Base-by-base conservation (phyloP, 2,113 vertebrate genomes). In the Mola mola region DNA sequence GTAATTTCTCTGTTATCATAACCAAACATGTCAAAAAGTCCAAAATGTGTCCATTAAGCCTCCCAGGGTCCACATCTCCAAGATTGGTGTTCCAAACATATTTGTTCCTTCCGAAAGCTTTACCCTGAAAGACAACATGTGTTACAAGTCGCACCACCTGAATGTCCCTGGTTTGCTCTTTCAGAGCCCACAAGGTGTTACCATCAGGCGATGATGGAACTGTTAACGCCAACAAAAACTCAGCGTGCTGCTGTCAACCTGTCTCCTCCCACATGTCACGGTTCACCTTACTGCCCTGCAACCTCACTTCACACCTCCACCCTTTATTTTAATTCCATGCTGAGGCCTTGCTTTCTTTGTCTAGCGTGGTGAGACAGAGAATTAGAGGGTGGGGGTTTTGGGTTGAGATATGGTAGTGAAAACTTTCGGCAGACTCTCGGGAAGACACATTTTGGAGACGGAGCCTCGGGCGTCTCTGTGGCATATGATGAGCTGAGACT, bases 161-260 rank as follows among this genome's bases (percentile, higher is more conserved):
- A n/a, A n/a, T n/a, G n/a, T n/a, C n/a, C n/a, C n/a, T n/a, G n/a
- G n/a, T n/a, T n/a, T n/a, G n/a, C n/a, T n/a, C n/a, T 37, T 62
- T 50, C 34, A 48, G 64, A 26, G 5, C 43, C 47, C 34, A 21
- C 46, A 25, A 77, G 59, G 83, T 83, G 81, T 76, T 52, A 28
- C 62, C 56, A 2, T 57, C 36, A 25, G 12, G 62, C 6, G 59
- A 67, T 38, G 79, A 84, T 44, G 40, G 70, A 79, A n/a, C 47
- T 37, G 75, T 51, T 76, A 61, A 69, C 13, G 3, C 19, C 72
- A 83, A 81, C 67, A 88, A 85, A 89, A 69, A 72, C 73, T 64
- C 71, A 75, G 73, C 83, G 68, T 84, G 78, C 61, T 66, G 56
- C 73, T 75, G 78, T 82, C 83, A 83, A 80, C 71, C 73, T 72